Evolutionary conservation across 2,888 invertebrate species (phyloP).

Genomic region (Apamea crenata): DNA sequence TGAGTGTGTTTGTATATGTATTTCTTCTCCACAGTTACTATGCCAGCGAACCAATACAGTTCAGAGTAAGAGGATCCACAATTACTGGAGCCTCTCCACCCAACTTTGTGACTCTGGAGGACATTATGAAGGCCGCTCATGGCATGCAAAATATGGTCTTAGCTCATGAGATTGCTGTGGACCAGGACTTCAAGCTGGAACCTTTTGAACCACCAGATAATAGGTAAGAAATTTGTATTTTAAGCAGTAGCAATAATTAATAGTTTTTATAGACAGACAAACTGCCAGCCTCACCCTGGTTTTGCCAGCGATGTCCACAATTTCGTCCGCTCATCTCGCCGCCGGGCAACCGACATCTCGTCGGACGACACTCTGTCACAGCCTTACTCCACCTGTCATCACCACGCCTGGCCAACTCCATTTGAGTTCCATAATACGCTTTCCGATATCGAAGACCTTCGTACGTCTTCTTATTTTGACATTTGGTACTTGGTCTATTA

Average conservation of each 20-base stretch:
- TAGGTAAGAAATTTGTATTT: conserved; percentile 85
- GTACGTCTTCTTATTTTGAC: too few species aligned
- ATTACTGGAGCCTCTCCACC: conserved; percentile 94
- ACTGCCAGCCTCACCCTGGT: background rate
- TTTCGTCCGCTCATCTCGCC: background rate
- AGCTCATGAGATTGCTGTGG: conserved; percentile 99
- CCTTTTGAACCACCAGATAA: conserved; percentile 94
- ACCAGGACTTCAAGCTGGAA: conserved; percentile 96
- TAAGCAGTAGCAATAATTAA: background rate
- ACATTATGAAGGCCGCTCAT: conserved; percentile 96
- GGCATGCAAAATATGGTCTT: conserved; percentile 98
- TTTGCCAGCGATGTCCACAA: background rate
- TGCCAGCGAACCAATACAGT: conserved; percentile 87
- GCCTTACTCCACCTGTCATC: background rate
- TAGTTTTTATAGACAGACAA: background rate
- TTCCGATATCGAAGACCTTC: too few species aligned
- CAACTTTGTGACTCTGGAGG: conserved; percentile 95
- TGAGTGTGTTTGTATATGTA: background rate
- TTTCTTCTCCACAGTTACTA: conserved; percentile 76
- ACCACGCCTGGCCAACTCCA: background rate
- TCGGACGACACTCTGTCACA: background rate
- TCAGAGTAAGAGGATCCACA: conserved; percentile 90
- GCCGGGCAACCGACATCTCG: background rate
- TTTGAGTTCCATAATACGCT: background rate
- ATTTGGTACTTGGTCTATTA: too few species aligned